Conservation (phyloP, 2,888 invertebrate genomes). For the Archaeoteleia sp. region DNA sequence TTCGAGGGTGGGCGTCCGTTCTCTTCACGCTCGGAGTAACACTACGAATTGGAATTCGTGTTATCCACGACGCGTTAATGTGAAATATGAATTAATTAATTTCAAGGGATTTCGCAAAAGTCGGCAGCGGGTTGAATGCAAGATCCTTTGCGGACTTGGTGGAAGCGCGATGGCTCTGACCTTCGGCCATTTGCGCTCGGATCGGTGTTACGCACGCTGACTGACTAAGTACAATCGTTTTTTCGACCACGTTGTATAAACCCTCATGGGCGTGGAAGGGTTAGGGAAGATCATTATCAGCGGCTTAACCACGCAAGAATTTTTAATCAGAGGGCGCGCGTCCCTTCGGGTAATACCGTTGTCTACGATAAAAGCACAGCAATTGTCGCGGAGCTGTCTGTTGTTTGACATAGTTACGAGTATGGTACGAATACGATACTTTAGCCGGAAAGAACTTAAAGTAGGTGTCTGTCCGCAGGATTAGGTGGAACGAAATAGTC, state of each 20-base stretch:
- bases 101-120: constrained; percentile 28
- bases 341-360: constrained; percentile 71
- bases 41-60: constrained; percentile 63
- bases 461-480: constrained; percentile 63
- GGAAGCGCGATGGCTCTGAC: constrained; percentile 58
- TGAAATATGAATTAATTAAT: constrained; percentile 57
- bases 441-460: constrained; percentile 56
- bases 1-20: constrained; percentile 62
- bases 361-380: constrained; percentile 64
- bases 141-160: too few species aligned
- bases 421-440: constrained; percentile 59
- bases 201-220: constrained; percentile 64
- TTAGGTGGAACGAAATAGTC: constrained; percentile 63
- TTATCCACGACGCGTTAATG: constrained; percentile 62
- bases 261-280: constrained; percentile 68
- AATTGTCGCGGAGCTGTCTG: constrained; percentile 65
- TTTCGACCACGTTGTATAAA: constrained; percentile 68
- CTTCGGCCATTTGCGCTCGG: constrained; percentile 69
- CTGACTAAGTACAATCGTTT: constrained; percentile 72
- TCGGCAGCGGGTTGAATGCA: too few species aligned
- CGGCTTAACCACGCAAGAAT: constrained; percentile 76
- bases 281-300: constrained; percentile 75
- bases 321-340: constrained; percentile 75
- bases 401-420: constrained; percentile 52
- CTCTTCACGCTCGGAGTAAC: constrained; percentile 60